These are phyloP conservation scores for Pediacus dermestoides DNA, from an alignment of 2,888 invertebrate species.

Conservation along the genomic window DNA sequence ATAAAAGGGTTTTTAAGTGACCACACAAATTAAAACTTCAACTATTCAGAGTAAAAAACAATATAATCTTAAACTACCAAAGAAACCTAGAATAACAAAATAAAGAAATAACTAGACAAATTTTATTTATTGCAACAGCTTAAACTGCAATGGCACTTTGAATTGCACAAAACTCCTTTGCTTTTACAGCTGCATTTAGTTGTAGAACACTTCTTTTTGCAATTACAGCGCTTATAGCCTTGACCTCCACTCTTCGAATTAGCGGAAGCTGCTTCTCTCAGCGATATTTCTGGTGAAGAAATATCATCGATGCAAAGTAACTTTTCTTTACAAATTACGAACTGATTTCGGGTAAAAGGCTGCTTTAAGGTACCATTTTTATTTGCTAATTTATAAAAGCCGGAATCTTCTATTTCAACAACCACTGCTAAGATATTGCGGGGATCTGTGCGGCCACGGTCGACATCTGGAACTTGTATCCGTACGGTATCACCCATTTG, in stretches of 20 bases:
- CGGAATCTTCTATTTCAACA: conserved; percentile 27
- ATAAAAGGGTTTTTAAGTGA: neutral
- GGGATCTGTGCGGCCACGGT: conserved; percentile 29
- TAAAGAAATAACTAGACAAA: conserved; percentile 13
- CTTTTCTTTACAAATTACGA: conserved; percentile 29
- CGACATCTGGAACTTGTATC: conserved; percentile 25
- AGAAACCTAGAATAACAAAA: conserved; percentile 11
- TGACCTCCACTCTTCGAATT: conserved; percentile 26
- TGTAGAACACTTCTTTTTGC: conserved; percentile 17
- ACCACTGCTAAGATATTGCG: conserved; percentile 29
- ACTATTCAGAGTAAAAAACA: neutral
- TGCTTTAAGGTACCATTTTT: conserved; percentile 22
- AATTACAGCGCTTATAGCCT: conserved; percentile 24
- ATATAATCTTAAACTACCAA: neutral
- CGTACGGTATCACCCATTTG: conserved; percentile 27
- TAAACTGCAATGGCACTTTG: conserved; percentile 25
- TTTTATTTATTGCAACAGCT: conserved; percentile 17
- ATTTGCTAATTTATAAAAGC: conserved; percentile 28
- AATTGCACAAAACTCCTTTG: conserved; percentile 26
- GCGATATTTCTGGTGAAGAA: conserved; percentile 25
- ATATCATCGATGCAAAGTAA: conserved; percentile 27
- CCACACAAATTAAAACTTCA: neutral
- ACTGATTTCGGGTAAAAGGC: conserved; percentile 22
- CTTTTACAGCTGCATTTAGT: conserved; percentile 25
- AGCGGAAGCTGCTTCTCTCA: conserved; percentile 25